Evolutionary conservation across 64 coral and sea anemone genomes (phyloP), one percentile per base, ranked within the genome.

Genomic region (Montipora capricornis): DNA sequence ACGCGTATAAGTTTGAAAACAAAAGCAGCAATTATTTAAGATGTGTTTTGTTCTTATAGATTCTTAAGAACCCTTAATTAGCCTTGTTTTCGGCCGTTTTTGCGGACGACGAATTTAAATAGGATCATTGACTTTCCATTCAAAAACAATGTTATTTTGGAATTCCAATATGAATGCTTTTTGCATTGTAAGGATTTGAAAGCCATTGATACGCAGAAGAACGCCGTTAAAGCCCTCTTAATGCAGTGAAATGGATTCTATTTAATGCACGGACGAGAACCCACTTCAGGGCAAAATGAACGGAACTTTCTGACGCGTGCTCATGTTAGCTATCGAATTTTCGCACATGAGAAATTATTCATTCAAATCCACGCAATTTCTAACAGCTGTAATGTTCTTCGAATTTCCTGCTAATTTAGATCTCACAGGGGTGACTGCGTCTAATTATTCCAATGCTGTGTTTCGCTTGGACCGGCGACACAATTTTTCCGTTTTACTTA

Each of bases 21-120:
- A 69, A 68, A 69, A 84, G 62, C 22, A 8, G 19, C n/a, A 26
- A 69, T 37, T 46, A 68, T 68, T n/a, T 8, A 68, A 73, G n/a
- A 71, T 14, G 20, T 84, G 46, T 15, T 66, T 13, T 70, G 45
- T 8, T 20, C 61, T 86, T 16, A 71, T 85, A 26, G 66, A 2
- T 9, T 50, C 82, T 86, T 71, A 86, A 86, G 20, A 86, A 8
- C 64, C 64, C 14, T 71, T 73, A 73, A 86, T 86, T 86, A 86
- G 17, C n/a, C 61, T 50, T 71, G 47, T 71, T 86, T 70, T 64
- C 15, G 8, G 10, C 47, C 76, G 66, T 86, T 24, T 11, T 70
- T 50, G 14, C n/a, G 66, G 64, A 78, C 76, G 7, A 5, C 6
- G 16, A 16, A 6, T 46, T 78, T 78, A 46, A 78, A 49, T 44